Conservation (phyloP, 2,113 vertebrate genomes). For the Tragulus kanchil region DNA sequence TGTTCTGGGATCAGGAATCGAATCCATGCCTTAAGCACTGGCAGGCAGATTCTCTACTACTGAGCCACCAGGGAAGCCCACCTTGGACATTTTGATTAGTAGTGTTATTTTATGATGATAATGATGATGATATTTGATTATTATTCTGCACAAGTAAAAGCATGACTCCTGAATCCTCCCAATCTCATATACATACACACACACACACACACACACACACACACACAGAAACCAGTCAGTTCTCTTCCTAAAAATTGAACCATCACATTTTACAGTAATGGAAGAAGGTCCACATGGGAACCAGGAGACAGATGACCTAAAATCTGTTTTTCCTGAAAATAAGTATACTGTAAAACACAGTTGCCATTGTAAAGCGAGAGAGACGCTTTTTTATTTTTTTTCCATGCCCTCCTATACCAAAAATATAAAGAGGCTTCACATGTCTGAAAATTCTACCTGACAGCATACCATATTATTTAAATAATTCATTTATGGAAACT, state of each 20-base stretch:
- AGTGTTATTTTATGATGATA: neutral
- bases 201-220: neutral
- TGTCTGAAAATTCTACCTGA: neutral
- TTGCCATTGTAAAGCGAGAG: neutral
- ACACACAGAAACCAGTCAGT: neutral
- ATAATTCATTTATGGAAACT: neutral
- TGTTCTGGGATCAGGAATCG: too few species aligned
- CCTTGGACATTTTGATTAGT: conserved; percentile 18
- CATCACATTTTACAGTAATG: neutral
- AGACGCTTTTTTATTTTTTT: neutral
- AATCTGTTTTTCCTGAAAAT: neutral
- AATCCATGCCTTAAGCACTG: too few species aligned
- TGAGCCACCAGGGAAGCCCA: too few species aligned
- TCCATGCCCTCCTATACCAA: neutral
- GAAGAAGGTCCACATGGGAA: neutral
- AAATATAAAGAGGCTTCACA: neutral
- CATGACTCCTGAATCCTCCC: neutral
- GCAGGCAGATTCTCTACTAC: too few species aligned
- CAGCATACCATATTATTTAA: neutral
- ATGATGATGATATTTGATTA: neutral
- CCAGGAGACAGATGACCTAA: neutral
- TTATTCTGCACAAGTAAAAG: conserved; percentile 1
- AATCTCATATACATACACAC: neutral
- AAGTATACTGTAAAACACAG: neutral
- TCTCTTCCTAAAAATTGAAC: conserved; percentile 11